These are phyloP conservation scores for Cuniculus paca DNA, from an alignment of 2,797 vertebrate species.

Conservation along the genomic window DNA sequence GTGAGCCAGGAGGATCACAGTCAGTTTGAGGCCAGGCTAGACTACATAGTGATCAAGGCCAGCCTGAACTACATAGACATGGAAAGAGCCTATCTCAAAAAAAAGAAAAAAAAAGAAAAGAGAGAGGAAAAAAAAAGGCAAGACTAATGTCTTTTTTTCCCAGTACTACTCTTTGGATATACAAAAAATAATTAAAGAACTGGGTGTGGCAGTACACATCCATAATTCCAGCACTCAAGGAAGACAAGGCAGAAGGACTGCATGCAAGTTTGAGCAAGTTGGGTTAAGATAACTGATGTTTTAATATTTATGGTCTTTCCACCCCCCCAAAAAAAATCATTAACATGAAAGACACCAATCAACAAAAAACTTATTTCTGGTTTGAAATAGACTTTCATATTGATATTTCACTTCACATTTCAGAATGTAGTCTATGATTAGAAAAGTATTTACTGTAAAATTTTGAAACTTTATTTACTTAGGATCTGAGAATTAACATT, in stretches of 20 bases:
- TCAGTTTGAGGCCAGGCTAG: not conserved
- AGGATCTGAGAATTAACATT: not conserved
- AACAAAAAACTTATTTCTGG: not conserved
- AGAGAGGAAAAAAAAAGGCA: not conserved
- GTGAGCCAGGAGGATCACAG: not conserved
- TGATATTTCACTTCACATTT: not conserved
- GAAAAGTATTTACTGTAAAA: not conserved
- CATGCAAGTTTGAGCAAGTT: not conserved
- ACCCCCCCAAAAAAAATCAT: not conserved
- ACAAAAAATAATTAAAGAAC: not conserved
- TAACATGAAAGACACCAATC: not conserved
- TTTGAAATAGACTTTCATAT: not conserved
- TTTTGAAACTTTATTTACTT: not conserved
- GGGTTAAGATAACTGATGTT: not conserved
- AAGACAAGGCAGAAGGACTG: not conserved
- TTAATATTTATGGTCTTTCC: not conserved
- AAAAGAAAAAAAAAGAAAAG: not conserved
- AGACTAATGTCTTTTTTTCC: not conserved
- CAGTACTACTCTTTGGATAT: not conserved
- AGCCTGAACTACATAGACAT: not conserved
- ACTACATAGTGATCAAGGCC: not conserved
- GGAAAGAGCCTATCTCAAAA: not conserved
- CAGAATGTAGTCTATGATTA: conserved; percentile 18
- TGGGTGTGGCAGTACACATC: not conserved
- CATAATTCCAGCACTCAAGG: not conserved